Percentiles rank a stretch among this genome's conserved stretches.
These are phyloP conservation scores for Litocranius walleri DNA, from an alignment of 2,113 vertebrate genomes.

Conservation along the genomic window DNA sequence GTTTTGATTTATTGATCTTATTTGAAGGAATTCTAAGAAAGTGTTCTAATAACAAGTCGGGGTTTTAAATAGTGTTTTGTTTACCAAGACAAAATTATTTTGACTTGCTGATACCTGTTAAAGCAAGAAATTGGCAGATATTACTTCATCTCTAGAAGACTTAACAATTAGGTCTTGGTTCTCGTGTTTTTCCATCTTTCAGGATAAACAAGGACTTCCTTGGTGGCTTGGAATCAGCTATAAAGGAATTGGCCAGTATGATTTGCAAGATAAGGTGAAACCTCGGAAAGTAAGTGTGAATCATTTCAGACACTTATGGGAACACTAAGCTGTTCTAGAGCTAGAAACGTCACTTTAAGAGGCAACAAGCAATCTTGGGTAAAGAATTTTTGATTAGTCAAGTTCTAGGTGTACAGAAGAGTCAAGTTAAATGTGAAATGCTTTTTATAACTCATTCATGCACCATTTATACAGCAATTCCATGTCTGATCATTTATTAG, in stretches of 20 bases:
- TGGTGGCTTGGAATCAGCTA: constrained; percentile 99
- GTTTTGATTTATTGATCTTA: neutral
- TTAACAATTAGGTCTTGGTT: constrained; percentile 41
- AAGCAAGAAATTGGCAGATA: constrained; percentile 8
- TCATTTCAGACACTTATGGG: neutral
- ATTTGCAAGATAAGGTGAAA: constrained; percentile 96
- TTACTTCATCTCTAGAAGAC: constrained; percentile 18
- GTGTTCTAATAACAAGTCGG: constrained; percentile 43
- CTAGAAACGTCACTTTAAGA: neutral
- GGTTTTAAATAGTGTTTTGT: constrained; percentile 40
- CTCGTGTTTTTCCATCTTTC: constrained; percentile 62
- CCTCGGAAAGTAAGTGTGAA: constrained; percentile 91
- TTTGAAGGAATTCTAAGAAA: constrained; percentile 28
- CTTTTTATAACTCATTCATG: neutral
- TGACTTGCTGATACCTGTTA: constrained; percentile 52
- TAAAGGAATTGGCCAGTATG: constrained; percentile 98
- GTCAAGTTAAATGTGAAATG: neutral
- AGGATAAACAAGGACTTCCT: constrained; percentile 98
- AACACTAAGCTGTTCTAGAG: neutral
- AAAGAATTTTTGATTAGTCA: neutral
- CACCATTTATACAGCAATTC: neutral
- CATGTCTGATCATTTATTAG: neutral
- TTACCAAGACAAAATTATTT: constrained; percentile 53
- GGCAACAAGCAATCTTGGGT: neutral
- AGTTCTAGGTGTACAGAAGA: neutral